Base-by-base conservation (phyloP, 2,113 vertebrate genomes). In the Petromus typicus region DNA sequence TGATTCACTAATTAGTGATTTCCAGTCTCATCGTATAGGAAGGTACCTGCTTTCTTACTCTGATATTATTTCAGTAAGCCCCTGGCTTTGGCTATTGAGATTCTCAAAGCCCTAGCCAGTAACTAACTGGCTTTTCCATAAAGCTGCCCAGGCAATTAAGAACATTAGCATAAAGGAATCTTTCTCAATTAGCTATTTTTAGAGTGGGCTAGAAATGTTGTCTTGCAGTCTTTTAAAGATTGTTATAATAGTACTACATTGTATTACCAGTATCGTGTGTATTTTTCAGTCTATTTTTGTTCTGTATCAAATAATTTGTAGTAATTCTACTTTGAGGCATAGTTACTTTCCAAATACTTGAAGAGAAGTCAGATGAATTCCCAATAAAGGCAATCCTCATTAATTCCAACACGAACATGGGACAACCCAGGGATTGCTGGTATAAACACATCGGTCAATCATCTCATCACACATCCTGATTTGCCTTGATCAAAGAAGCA, bases 401-500 rank as follows among this genome's bases (percentile, higher is more conserved):
- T 84, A 51, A 95, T 96, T 96, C 83, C 71, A 54, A 59, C 10
- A 3, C 45, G 89, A 97, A 32, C 0, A 0, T 1, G 54, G 59
- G 76, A 51, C 11, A 93, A 57, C n/a, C 85, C 11, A 0, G 2
- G 91, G 91, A 94, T 7, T 76, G 80, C 0, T 96, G 85, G 71
- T 73, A 61, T 37, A 8, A 4, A 48, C 43, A 71, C 32, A 86
- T 76, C 95, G 97, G 78, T 94, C 37, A 84, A 56, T 95, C 83
- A 57, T 84, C 95, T 84, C 30, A 25, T 25, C 51, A 67, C 84
- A 94, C 76, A 76, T 80, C 89, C 93, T 96, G 96, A 98, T 98
- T 98, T 95, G 95, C 97, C 97, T 97, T 94, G 96, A 98, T 98
- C 97, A 98, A 93, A 97, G 83, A 83, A 95, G 89, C 75, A 92